phyloP scores from a whole-genome alignment of 1,140 invertebrate genomes.

The Procambarus clarkii region DNA sequence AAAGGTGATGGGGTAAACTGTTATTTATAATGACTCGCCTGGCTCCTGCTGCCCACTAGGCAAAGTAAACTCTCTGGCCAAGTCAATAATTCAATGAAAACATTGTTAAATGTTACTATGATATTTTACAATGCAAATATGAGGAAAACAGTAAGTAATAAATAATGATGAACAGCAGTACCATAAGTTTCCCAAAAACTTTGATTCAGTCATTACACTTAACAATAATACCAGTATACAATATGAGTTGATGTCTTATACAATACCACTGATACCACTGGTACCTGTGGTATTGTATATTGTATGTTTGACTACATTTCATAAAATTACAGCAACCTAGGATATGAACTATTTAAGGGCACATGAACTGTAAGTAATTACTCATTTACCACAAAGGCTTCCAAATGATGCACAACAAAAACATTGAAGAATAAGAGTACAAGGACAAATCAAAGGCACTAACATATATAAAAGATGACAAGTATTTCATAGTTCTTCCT shows the following conservation, averaged over 20 bases:
- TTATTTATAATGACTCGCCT: neutral
- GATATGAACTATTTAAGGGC: conserved; percentile 27
- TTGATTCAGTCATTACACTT: conserved; percentile 11
- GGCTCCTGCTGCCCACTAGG: neutral
- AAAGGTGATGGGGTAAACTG: neutral
- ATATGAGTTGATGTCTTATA: neutral
- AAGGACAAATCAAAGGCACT: conserved; percentile 12
- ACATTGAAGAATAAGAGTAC: neutral
- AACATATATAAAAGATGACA: neutral
- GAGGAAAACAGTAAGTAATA: conserved; percentile 7
- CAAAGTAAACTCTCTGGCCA: too few relatives aligned
- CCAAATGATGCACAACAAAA: neutral
- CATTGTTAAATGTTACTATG: neutral
- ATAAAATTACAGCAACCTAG: neutral
- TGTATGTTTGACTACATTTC: neutral
- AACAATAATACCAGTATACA: conserved; percentile 30
- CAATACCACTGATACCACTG: too few relatives aligned
- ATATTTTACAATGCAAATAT: conserved; percentile 4
- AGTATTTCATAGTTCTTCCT: too few relatives aligned
- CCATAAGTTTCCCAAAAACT: neutral
- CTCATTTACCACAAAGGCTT: neutral
- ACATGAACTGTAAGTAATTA: conserved; percentile 2
- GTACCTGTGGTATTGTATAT: too few relatives aligned
- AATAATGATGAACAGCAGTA: neutral
- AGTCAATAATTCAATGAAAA: neutral